Conservation (phyloP, 2,113 vertebrate species). For the Noturus placidus region DNA sequence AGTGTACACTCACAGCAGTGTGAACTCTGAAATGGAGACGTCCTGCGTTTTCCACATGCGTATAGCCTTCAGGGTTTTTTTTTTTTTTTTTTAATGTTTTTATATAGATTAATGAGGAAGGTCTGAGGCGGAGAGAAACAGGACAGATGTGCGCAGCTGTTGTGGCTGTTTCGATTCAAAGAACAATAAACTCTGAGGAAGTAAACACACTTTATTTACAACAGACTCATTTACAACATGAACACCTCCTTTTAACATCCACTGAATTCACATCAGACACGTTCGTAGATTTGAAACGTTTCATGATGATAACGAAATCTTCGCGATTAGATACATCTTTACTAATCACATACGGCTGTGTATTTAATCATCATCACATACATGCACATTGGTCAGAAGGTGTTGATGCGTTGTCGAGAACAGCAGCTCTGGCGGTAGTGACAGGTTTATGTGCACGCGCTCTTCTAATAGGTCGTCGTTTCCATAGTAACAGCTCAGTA, state of each 20-base stretch:
- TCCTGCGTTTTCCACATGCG: background rate
- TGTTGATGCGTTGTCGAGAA: background rate
- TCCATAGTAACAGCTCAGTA: background rate
- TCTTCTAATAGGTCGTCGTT: background rate
- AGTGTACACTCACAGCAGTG: background rate
- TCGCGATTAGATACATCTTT: background rate
- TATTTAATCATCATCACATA: background rate
- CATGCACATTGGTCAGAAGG: background rate
- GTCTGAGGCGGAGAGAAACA: slow-evolving; percentile 26
- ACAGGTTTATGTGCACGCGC: background rate
- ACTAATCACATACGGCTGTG: background rate
- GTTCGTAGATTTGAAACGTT: background rate
- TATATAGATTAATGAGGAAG: background rate
- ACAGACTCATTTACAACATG: slow-evolving; percentile 6
- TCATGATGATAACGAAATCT: background rate
- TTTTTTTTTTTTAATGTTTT: too few relatives aligned
- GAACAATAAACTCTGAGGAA: slow-evolving; percentile 73
- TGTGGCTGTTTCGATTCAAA: slow-evolving; percentile 81
- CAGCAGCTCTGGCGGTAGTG: background rate
- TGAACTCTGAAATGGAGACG: background rate
- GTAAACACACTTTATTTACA: slow-evolving; percentile 7
- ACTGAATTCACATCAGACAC: background rate
- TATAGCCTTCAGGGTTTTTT: background rate
- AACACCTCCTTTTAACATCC: background rate
- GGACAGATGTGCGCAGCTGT: slow-evolving; percentile 85